These are phyloP conservation scores for Anguilla rostrata DNA, from an alignment of 2,113 vertebrate species.

Conservation along the genomic window DNA sequence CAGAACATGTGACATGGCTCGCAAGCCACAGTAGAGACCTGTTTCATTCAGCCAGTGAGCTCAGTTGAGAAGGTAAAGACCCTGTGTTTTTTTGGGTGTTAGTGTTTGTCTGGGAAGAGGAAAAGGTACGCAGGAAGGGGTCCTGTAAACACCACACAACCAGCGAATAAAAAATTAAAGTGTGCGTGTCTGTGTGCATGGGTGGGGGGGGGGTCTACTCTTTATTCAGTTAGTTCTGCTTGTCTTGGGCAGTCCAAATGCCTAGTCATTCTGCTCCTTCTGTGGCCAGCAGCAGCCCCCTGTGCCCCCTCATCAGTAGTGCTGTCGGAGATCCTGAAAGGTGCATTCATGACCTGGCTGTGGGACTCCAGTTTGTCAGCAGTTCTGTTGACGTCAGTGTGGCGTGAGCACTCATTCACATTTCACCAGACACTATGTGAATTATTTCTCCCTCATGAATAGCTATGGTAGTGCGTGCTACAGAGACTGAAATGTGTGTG, in stretches of 20 bases:
- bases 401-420: slow-evolving; percentile 26
- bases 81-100: neutral
- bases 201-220: slow-evolving; percentile 29
- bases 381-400: neutral
- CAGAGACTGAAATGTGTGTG: neutral
- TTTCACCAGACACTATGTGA: slow-evolving; percentile 39
- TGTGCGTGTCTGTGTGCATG: slow-evolving; percentile 5
- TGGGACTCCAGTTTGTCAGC: neutral
- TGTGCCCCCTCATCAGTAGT: neutral
- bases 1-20: neutral
- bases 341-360: neutral
- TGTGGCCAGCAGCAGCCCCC: neutral
- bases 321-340: neutral
- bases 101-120: neutral
- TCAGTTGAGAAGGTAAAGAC: neutral
- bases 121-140: neutral
- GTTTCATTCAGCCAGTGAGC: neutral
- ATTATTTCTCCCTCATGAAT: slow-evolving; percentile 37
- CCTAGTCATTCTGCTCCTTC: neutral
- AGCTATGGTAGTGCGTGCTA: slow-evolving; percentile 28
- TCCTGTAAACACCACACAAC: neutral
- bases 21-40: neutral
- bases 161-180: neutral
- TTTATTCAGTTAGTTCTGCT: neutral
- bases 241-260: neutral